Evolutionary conservation across 1,140 invertebrate genomes (phyloP).

Genomic region (Asobara japonica): DNA sequence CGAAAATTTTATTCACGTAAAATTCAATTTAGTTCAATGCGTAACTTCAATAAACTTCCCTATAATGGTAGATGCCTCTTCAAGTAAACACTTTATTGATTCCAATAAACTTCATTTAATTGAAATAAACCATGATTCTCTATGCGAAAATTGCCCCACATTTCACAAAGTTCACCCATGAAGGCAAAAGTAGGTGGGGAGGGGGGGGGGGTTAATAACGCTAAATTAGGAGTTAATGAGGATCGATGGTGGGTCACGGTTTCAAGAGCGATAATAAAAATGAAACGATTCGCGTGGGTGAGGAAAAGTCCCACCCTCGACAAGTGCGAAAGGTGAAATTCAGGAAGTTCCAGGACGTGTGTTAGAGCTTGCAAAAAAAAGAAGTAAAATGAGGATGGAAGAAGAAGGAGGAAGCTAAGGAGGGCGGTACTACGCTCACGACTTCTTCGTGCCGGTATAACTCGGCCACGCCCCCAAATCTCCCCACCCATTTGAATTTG

Average conservation of each 20-base stretch:
- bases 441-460: conserved; percentile 47
- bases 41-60: too few relatives aligned
- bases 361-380: conserved; percentile 27
- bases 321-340: not conserved
- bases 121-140: not conserved
- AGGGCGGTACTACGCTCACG: conserved; percentile 38
- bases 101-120: too few relatives aligned
- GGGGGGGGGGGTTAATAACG: conserved; percentile 45
- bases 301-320: conserved; percentile 15
- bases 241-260: conserved; percentile 58
- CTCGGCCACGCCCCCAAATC: conserved; percentile 47
- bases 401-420: conserved; percentile 22
- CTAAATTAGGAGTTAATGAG: conserved; percentile 65
- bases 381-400: conserved; percentile 1
- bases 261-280: conserved; percentile 64
- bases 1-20: too few relatives aligned
- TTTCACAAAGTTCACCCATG: conserved; percentile 5
- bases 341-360: not conserved
- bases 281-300: conserved; percentile 54
- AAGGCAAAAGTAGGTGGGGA: conserved; percentile 57
- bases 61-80: too few relatives aligned
- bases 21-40: too few relatives aligned
- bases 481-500: conserved; percentile 26
- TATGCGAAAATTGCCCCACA: not conserved
- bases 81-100: too few relatives aligned